Evolutionary conservation across 1,140 invertebrate genomes (phyloP).

Genomic region (Vollenhovia emeryi): DNA sequence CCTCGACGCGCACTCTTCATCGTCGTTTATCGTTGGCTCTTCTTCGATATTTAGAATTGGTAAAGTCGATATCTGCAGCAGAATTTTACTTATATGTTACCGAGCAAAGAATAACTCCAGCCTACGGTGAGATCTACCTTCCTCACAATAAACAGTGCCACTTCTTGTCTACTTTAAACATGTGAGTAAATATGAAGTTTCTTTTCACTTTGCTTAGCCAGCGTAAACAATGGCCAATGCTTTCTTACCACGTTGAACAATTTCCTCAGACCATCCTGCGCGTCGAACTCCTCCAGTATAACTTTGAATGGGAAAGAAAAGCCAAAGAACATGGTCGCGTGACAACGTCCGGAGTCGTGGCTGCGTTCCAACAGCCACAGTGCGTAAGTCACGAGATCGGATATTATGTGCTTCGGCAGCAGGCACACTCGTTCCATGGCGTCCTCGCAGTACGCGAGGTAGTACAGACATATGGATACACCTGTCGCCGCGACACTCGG

Average conservation of each 20-base stretch:
- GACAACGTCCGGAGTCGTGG: constrained; percentile 97
- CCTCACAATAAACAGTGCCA: neutral
- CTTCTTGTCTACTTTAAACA: neutral
- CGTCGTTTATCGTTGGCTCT: constrained; percentile 91
- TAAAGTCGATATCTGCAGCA: constrained; percentile 91
- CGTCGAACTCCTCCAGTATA: constrained; percentile 97
- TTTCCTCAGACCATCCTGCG: constrained; percentile 95
- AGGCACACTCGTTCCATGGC: constrained; percentile 98
- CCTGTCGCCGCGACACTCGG: constrained; percentile 98
- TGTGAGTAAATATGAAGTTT: neutral
- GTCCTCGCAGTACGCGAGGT: constrained; percentile 98
- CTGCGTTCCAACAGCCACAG: constrained; percentile 98
- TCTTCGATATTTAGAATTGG: constrained; percentile 91
- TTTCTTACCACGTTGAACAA: constrained; percentile 94
- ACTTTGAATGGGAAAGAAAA: constrained; percentile 96
- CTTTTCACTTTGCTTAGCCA: neutral
- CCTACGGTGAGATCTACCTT: neutral
- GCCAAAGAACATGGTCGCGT: constrained; percentile 99
- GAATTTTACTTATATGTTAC: constrained; percentile 22
- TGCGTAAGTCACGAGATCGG: constrained; percentile 93
- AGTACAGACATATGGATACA: constrained; percentile 98
- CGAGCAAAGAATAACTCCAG: constrained; percentile 11
- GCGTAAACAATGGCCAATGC: neutral
- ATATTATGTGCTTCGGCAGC: constrained; percentile 91
- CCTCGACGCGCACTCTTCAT: constrained; percentile 96